Conservation (phyloP, 1,140 invertebrate species). For the Heliconius melpomene region DNA sequence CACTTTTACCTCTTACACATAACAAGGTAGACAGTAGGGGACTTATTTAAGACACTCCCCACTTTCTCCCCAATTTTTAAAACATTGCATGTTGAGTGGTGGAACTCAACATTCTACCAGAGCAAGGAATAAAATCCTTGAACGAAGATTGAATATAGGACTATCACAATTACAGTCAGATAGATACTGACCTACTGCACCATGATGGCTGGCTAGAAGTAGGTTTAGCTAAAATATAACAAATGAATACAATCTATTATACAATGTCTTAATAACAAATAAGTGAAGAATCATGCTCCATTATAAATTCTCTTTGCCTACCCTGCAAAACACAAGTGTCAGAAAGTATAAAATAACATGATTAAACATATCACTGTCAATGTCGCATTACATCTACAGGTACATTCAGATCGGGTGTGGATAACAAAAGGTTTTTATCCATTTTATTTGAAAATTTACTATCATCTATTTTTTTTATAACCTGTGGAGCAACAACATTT, state of each 20-base stretch:
- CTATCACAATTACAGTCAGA: no score
- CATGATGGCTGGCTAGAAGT: no score
- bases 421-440: slow-evolving; percentile 56
- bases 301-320: neutral
- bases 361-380: slow-evolving; percentile 48
- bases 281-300: neutral
- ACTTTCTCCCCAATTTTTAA: no score
- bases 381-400: slow-evolving; percentile 65
- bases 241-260: neutral
- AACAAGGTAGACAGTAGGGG: no score
- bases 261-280: neutral
- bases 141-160: no score
- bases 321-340: neutral
- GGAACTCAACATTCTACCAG: no score
- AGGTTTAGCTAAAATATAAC: neutral
- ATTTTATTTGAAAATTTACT: slow-evolving; percentile 29
- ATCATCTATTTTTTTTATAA: slow-evolving; percentile 37
- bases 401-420: slow-evolving; percentile 58
- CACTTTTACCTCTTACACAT: no score
- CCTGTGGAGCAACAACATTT: slow-evolving; percentile 39
- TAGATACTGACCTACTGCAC: no score
- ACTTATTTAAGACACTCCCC: no score
- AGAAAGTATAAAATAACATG: neutral
- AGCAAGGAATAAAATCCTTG: no score
- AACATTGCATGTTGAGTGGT: no score